These are phyloP conservation scores for Sminthurinus aureus DNA, from an alignment of 2,888 invertebrate genomes.

Conservation along the genomic window DNA sequence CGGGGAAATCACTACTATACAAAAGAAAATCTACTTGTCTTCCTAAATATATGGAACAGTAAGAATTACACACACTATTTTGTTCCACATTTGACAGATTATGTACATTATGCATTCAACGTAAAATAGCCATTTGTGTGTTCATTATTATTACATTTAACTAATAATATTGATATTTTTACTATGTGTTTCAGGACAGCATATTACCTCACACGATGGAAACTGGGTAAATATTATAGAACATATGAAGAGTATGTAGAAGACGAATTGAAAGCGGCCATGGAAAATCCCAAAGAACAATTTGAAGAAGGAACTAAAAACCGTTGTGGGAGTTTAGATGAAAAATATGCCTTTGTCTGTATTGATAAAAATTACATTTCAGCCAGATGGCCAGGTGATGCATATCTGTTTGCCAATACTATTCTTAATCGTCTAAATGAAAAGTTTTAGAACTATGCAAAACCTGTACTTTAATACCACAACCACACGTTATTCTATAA, in stretches of 20 bases:
- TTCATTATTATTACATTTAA: background rate
- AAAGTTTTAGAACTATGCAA: no score
- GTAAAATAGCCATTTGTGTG: background rate
- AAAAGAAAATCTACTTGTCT: slow-evolving; percentile 53
- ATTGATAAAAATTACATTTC: slow-evolving; percentile 54
- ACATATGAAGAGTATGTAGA: slow-evolving; percentile 56
- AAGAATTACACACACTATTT: background rate
- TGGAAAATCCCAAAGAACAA: slow-evolving; percentile 49
- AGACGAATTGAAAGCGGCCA: slow-evolving; percentile 49
- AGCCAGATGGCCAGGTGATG: slow-evolving; percentile 57
- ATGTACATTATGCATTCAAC: background rate
- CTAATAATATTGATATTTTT: no score
- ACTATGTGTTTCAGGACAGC: slow-evolving; percentile 42
- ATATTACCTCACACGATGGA: slow-evolving; percentile 55
- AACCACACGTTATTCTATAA: no score
- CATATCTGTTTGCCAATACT: slow-evolving; percentile 48
- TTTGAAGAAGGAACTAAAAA: slow-evolving; percentile 51
- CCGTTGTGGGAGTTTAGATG: slow-evolving; percentile 50
- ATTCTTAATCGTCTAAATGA: slow-evolving; percentile 46
- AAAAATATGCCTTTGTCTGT: slow-evolving; percentile 54
- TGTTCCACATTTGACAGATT: no score
- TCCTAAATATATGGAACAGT: slow-evolving; percentile 57
- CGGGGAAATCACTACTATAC: slow-evolving; percentile 55
- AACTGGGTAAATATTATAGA: slow-evolving; percentile 55
- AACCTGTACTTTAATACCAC: no score